Base-by-base conservation (phyloP, 2,797 vertebrate genomes). In the Naso thynnoides region DNA sequence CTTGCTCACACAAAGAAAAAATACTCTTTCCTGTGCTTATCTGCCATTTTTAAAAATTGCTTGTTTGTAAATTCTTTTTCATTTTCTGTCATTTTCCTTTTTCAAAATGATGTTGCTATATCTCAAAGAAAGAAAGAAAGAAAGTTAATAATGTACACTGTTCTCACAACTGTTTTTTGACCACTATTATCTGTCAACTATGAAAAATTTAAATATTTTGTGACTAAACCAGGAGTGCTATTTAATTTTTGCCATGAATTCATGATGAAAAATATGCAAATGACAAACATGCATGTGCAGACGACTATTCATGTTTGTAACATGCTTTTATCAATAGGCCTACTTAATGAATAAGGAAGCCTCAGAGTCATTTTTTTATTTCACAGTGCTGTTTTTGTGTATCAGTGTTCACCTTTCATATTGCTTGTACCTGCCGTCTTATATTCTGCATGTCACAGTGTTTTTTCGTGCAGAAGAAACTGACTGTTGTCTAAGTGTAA, bases 1-100 rank as follows among this genome's bases (percentile, higher is more conserved):
- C 69, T 36, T 68, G 67, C 71, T 71, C 66, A 79, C 79, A 57
- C 60, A 33, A 15, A 70, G 33, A 76, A 73, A 73, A 42, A 84
- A 65, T 53, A 60, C 15, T 57, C 6, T 71, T 24, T 27, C 19
- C 38, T 73, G 5, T 69, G 56, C 55, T 57, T 56, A 64, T 71
- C 29, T 79, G 69, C 38, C 48, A 24, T 53, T 41, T 74, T 42
- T 23, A 18, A 48, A 65, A 67, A 48, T 5, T 29, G 11, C 6
- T 6, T 63, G 31, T 76, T 33, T 74, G 53, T 42, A 42, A 58
- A 66, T 68, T 74, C 6, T 36, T 49, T 69, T 68, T n/a, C n/a
- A n/a, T n/a, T n/a, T n/a, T n/a, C n/a, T n/a, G n/a, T n/a, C n/a
- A n/a, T n/a, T n/a, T n/a, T n/a, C n/a, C n/a, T n/a, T n/a, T n/a